Evolutionary conservation across 2,113 vertebrate species (phyloP), one percentile per base, ranked within the genome.

Genomic region (Poeciliopsis retropinna): DNA sequence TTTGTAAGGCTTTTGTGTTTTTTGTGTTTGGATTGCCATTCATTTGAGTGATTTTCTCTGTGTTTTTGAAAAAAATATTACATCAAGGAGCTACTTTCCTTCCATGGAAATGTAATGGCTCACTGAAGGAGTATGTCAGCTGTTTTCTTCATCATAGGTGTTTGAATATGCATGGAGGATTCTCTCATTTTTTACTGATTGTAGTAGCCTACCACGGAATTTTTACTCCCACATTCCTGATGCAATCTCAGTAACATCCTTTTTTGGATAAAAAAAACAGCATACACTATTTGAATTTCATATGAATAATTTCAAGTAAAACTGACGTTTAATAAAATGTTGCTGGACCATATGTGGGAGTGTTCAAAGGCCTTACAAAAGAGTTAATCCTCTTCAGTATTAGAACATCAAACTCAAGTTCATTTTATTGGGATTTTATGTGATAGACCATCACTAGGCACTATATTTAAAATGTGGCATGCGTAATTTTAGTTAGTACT

Each of bases 1-100:
- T 64, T 79, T 34, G 66, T 37, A n/a, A 27, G 19, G 0, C 64
- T 37, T 37, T 37, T 12, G 34, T 37, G 34, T 11, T 37, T 37
- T 37, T 37, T 37, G 34, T 67, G n/a, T 37, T 44, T 70, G 61
- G 28, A 73, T 47, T 70, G 11, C n/a, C 60, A 31, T 27, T 19
- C 19, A 13, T 66, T n/a, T 75, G 28, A 0, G 0, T 72, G 57
- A 64, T 13, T 51, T 37, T 57, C 29, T 64, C 17, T 51, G 63
- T 78, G 15, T 27, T 51, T 76, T 65, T 79, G 31, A 27, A 73
- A 70, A 70, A 27, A 60, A 64, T 25, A 77, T 34, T 51, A 65
- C 60, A 0, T 70, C 4, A 61, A 67, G 66, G 70, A 67, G 30
- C 6, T 27, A 30, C 63, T 83, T 28, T 6, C 9, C 37, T 71